phyloP scores from a whole-genome alignment of 1,140 invertebrate genomes.

The Leptinotarsa undecemlineata region DNA sequence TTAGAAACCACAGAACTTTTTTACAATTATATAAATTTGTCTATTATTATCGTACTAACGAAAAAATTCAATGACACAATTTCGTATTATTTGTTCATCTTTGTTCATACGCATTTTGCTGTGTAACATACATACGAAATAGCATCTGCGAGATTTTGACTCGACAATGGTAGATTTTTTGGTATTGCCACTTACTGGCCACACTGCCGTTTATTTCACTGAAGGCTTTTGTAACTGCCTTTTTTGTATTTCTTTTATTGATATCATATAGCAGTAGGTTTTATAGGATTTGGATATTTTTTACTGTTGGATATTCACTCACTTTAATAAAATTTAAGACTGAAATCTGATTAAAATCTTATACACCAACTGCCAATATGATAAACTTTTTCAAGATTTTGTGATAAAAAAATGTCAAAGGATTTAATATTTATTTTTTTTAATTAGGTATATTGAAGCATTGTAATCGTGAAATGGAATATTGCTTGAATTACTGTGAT shows the following conservation, averaged over 20 bases:
- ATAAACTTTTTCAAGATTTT: constrained; percentile 18
- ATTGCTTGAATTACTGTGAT: constrained; percentile 29
- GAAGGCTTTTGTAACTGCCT: background rate
- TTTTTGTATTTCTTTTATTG: background rate
- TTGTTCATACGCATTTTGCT: too few relatives aligned
- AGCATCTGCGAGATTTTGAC: too few relatives aligned
- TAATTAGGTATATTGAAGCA: constrained; percentile 12
- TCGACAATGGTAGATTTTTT: too few relatives aligned
- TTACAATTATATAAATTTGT: too few relatives aligned
- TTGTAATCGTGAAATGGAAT: constrained; percentile 8
- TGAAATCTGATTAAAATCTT: constrained; percentile 10
- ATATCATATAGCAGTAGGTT: background rate
- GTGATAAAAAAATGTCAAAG: constrained; percentile 18
- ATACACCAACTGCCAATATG: constrained; percentile 14
- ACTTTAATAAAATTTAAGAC: constrained; percentile 3
- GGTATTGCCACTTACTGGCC: background rate
- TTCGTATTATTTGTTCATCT: too few relatives aligned
- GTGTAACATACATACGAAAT: too few relatives aligned
- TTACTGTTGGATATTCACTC: background rate
- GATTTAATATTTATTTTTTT: constrained; percentile 10
- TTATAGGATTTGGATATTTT: background rate
- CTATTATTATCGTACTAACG: too few relatives aligned
- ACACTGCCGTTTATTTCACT: background rate
- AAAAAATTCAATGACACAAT: too few relatives aligned
- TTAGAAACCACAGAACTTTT: too few relatives aligned